A percentile compares a stretch with the other conserved stretches of the same genome.
These are phyloP conservation scores for Pelochelys cantorii DNA, from an alignment of 2,797 vertebrate species.

Conservation along the genomic window DNA sequence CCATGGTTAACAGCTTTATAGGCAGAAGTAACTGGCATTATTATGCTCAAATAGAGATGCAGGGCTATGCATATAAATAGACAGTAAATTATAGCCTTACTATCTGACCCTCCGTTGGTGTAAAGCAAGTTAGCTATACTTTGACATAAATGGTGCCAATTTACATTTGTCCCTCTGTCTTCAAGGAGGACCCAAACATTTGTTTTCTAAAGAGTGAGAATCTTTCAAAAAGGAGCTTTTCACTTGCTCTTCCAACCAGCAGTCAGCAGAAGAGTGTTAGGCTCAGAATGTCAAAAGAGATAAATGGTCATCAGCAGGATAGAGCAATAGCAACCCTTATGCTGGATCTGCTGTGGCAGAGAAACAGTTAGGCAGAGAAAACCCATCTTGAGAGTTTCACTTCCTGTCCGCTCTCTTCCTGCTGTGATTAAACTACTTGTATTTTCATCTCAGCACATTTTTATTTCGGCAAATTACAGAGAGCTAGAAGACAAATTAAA, in stretches of 20 bases:
- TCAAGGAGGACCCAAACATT: neutral
- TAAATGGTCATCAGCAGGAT: rapidly evolving
- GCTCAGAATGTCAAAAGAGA: neutral
- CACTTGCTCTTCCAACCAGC: neutral
- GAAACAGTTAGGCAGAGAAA: neutral
- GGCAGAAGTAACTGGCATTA: neutral
- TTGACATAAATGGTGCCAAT: neutral
- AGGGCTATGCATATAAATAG: too few species aligned
- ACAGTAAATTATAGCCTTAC: neutral
- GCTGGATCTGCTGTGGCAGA: rapidly evolving
- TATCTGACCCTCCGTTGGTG: neutral
- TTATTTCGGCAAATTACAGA: neutral
- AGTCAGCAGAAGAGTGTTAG: neutral
- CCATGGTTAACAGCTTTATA: neutral
- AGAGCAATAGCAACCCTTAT: neutral
- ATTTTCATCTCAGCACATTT: neutral
- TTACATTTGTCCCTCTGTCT: neutral
- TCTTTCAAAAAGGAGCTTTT: neutral
- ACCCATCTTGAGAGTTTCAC: neutral
- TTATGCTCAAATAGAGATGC: neutral
- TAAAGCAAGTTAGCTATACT: neutral
- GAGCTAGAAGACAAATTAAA: neutral
- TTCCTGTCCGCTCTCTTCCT: constrained; percentile 10
- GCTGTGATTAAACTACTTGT: neutral
- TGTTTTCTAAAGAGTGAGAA: neutral